Evolutionary conservation across 2,113 vertebrate species (phyloP).

Genomic region (Charina bottae): DNA sequence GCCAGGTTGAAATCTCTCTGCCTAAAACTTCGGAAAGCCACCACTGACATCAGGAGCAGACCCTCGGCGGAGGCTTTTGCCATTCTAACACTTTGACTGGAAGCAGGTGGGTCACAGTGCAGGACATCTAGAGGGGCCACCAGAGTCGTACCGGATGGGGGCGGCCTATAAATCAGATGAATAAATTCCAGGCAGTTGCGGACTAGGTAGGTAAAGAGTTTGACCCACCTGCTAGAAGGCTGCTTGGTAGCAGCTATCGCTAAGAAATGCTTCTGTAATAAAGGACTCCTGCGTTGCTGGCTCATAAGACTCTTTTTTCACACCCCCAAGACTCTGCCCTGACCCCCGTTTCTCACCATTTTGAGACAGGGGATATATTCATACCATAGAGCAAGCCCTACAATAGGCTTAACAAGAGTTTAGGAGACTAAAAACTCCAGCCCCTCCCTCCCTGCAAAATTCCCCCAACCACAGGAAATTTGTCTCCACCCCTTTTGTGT

Average conservation of each 20-base stretch:
- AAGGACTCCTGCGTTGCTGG: not conserved
- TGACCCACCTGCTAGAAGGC: not conserved
- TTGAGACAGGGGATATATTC: not conserved
- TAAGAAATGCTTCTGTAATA: not conserved
- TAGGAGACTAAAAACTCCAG: not conserved
- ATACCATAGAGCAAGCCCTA: not conserved
- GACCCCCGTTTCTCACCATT: not conserved
- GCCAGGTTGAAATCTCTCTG: not conserved
- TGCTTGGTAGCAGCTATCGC: not conserved
- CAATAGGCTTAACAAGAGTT: not conserved
- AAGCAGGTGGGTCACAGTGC: not conserved
- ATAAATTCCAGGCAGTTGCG: not conserved
- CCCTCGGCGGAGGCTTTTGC: not conserved
- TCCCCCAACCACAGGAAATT: not conserved
- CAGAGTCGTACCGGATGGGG: not conserved
- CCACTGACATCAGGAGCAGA: not conserved
- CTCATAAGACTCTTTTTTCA: not conserved
- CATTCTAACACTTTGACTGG: not conserved
- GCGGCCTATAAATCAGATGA: not conserved
- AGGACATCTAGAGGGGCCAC: not conserved
- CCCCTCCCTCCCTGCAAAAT: too few relatives aligned
- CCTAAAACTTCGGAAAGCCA: not conserved
- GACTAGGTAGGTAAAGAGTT: not conserved
- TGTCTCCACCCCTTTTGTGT: not conserved
- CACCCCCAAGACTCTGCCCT: not conserved